Percentiles rank a stretch among this genome's conserved stretches.
phyloP scores from a whole-genome alignment of 2,113 vertebrate genomes.

The Nothobranchius kuhntae region DNA sequence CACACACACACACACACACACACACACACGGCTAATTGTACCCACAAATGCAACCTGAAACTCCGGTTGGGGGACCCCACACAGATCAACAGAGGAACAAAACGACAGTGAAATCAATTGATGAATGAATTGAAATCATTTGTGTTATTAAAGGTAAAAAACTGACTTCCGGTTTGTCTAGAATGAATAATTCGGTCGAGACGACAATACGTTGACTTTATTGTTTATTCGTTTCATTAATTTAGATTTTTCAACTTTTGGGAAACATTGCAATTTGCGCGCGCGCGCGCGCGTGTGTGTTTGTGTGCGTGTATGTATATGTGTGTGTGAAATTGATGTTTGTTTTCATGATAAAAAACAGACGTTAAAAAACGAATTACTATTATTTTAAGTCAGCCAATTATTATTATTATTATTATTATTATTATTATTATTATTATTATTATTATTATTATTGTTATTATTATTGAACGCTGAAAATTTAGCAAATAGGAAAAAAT shows the following conservation, averaged over 20 bases:
- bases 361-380: background rate
- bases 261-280: conserved; percentile 6
- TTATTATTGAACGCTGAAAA: background rate
- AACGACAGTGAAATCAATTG: conserved; percentile 78
- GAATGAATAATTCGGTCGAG: conserved; percentile 43
- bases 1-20: conserved; percentile 25
- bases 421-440: background rate
- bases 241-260: conserved; percentile 13
- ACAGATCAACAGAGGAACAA: conserved; percentile 76
- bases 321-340: background rate
- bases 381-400: background rate
- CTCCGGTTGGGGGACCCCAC: conserved; percentile 72
- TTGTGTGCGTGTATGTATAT: conserved; percentile 5
- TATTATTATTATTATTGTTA: background rate
- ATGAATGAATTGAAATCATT: conserved; percentile 70
- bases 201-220: conserved; percentile 21
- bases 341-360: too few relatives aligned
- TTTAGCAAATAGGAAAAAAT: background rate
- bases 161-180: conserved; percentile 29
- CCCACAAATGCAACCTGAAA: conserved; percentile 70
- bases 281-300: conserved; percentile 3
- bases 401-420: background rate
- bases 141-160: conserved; percentile 70
- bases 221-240: conserved; percentile 7
- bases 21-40: conserved; percentile 40